A percentile compares a stretch with the other conserved stretches of the same genome.
Evolutionary conservation across 2,113 vertebrate species (phyloP).

Genomic region (Oncorhynchus gorbuscha): DNA sequence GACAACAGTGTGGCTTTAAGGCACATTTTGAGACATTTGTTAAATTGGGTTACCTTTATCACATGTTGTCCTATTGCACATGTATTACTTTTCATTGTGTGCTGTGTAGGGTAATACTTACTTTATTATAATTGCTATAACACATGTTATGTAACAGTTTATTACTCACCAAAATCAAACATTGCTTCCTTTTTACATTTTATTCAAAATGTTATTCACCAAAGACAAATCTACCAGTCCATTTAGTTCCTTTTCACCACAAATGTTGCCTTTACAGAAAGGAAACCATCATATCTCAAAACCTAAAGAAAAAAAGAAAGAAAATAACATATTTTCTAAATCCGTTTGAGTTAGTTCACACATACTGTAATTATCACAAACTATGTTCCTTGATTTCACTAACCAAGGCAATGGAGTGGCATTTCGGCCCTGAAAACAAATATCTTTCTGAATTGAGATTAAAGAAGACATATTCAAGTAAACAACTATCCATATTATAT

Average conservation of each 20-base stretch:
- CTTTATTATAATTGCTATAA: neutral
- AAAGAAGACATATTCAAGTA: slow-evolving; percentile 27
- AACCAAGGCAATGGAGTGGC: slow-evolving; percentile 2
- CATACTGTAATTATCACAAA: slow-evolving; percentile 2
- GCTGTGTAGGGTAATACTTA: neutral
- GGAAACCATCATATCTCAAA: slow-evolving; percentile 22
- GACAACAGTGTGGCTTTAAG: too few species aligned
- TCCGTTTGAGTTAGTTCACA: slow-evolving; percentile 30
- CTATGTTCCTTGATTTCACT: neutral
- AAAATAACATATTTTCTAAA: slow-evolving; percentile 34
- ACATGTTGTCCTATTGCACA: too few species aligned
- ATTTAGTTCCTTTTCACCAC: slow-evolving; percentile 17
- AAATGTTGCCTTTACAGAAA: slow-evolving; percentile 11
- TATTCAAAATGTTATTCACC: slow-evolving; percentile 55
- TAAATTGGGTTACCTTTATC: too few species aligned
- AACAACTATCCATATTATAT: slow-evolving; percentile 27
- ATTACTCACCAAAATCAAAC: neutral
- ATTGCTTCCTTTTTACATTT: slow-evolving; percentile 24
- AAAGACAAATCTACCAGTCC: slow-evolving; percentile 38
- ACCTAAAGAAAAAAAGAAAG: slow-evolving; percentile 9
- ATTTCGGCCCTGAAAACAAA: neutral
- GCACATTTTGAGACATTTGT: too few species aligned
- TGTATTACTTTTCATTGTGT: neutral
- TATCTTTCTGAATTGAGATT: neutral
- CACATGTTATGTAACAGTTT: neutral